phyloP scores from a whole-genome alignment of 2,888 invertebrate genomes.

The Bombylius major region DNA sequence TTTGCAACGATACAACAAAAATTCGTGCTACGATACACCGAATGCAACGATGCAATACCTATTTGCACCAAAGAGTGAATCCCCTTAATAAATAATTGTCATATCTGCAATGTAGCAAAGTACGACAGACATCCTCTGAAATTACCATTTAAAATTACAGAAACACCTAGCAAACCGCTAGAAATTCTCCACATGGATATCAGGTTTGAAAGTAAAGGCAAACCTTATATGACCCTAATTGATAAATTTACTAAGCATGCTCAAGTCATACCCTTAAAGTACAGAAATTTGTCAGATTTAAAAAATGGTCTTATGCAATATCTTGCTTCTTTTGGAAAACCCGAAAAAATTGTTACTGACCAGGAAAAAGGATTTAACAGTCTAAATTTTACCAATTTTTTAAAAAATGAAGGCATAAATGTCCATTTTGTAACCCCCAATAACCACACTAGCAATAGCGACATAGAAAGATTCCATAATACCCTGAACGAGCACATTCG shows the following conservation, averaged over 20 bases:
- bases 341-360: slow-evolving; percentile 3
- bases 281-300: slow-evolving; percentile 2
- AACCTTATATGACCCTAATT: neutral
- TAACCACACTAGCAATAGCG: too few relatives aligned
- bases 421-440: too few relatives aligned
- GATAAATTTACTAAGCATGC: slow-evolving; percentile 9
- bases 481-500: too few relatives aligned
- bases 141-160: slow-evolving; percentile 3
- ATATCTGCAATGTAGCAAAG: slow-evolving; percentile 4
- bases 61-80: too few relatives aligned
- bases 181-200: slow-evolving; percentile 6
- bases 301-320: slow-evolving; percentile 6
- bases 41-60: too few relatives aligned
- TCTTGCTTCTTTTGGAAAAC: slow-evolving; percentile 9
- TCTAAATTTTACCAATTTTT: too few relatives aligned
- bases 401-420: too few relatives aligned
- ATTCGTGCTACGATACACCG: too few relatives aligned
- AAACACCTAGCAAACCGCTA: slow-evolving; percentile 2
- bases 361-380: too few relatives aligned
- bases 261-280: slow-evolving; percentile 1
- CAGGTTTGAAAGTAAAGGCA: slow-evolving; percentile 1
- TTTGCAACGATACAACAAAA: too few relatives aligned
- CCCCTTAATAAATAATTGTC: slow-evolving; percentile 9
- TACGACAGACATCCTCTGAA: slow-evolving; percentile 5
- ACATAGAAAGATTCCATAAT: too few relatives aligned